A percentile compares a stretch with the other conserved stretches of the same genome.
Evolutionary conservation across 2,113 vertebrate genomes (phyloP).

Genomic region (Gymnocephalus cernua): DNA sequence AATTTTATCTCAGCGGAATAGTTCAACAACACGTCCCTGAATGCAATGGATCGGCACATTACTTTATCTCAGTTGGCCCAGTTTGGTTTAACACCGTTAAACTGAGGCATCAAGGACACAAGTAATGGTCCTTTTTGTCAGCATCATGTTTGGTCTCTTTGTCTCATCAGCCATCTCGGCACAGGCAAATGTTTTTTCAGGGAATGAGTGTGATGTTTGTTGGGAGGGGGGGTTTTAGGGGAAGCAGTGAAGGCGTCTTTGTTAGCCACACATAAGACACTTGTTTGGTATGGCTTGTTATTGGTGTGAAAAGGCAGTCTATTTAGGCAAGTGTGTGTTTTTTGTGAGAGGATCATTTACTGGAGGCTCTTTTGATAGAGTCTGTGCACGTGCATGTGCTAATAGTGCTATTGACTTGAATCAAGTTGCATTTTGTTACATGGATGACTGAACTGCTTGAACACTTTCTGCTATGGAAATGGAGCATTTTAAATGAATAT

Average conservation of each 20-base stretch:
- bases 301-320: conserved; percentile 68
- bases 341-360: conserved; percentile 59
- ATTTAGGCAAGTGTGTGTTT: conserved; percentile 55
- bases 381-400: conserved; percentile 18
- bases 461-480: neutral
- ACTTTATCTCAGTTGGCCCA: conserved; percentile 3
- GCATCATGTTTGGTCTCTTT: conserved; percentile 70
- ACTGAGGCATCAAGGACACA: conserved; percentile 8
- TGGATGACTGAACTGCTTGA: neutral
- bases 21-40: neutral
- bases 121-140: conserved; percentile 45
- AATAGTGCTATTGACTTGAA: neutral
- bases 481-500: neutral
- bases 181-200: conserved; percentile 69
- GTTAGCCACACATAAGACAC: conserved; percentile 70
- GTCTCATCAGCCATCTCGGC: conserved; percentile 45
- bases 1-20: neutral
- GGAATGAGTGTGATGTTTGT: conserved; percentile 75
- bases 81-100: conserved; percentile 16
- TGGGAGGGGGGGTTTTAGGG: conserved; percentile 28
- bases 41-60: conserved; percentile 17
- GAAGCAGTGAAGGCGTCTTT: conserved; percentile 75
- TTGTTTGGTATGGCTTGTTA: conserved; percentile 67
- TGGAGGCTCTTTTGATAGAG: conserved; percentile 62
- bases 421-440: conserved; percentile 2